Conservation (phyloP, 2,888 invertebrate species). For the Reticulitermes lucifugus region DNA sequence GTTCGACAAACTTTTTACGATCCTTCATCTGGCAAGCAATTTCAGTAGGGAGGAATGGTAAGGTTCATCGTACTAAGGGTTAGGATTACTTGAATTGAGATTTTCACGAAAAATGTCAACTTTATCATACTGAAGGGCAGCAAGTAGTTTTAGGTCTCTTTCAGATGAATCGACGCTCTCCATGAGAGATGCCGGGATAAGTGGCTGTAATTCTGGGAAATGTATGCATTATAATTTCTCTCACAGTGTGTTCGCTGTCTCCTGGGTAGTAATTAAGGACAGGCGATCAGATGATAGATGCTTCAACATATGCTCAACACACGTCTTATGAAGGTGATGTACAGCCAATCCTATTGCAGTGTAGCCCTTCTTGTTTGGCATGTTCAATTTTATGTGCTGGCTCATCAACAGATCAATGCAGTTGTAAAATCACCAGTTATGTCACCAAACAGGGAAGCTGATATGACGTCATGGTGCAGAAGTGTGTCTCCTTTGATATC, state of each 20-base stretch:
- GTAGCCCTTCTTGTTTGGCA: not conserved
- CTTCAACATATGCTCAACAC: not conserved
- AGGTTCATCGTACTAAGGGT: not conserved
- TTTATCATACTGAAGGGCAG: not conserved
- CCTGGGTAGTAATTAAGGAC: not conserved
- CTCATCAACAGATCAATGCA: not conserved
- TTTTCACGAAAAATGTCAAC: not conserved
- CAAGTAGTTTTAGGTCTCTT: not conserved
- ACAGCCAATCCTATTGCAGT: not conserved
- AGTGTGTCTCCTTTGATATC: not conserved
- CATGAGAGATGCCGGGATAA: not conserved
- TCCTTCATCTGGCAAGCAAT: no score
- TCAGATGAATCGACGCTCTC: not conserved
- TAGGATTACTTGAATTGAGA: not conserved
- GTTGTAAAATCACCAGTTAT: not conserved
- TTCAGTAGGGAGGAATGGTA: no score
- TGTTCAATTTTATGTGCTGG: not conserved
- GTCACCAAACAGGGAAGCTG: not conserved
- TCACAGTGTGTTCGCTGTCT: not conserved
- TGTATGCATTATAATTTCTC: not conserved
- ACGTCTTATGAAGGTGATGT: not conserved
- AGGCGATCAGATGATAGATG: not conserved
- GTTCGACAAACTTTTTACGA: not conserved
- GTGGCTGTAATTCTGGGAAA: not conserved
- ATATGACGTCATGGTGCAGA: not conserved